Evolutionary conservation across 2,113 vertebrate genomes (phyloP).

Genomic region (Brevimyrus niger): DNA sequence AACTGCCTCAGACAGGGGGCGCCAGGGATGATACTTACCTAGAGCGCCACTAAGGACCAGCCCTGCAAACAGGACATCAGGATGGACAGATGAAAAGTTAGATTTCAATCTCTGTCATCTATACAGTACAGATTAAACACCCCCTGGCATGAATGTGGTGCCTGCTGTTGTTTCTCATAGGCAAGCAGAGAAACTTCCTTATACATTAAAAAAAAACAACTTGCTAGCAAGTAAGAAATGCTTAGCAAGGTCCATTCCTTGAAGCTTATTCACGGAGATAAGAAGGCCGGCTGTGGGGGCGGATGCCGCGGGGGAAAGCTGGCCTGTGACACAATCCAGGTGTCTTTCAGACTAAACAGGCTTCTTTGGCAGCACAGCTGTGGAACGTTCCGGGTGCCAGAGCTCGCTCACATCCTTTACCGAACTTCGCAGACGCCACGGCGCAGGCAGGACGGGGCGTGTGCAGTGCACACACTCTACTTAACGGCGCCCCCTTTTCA

Average conservation of each 20-base stretch:
- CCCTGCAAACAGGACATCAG: neutral
- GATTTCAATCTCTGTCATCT: neutral
- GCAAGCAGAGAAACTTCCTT: neutral
- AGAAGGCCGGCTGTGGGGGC: neutral
- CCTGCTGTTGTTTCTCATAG: neutral
- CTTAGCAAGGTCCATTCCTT: neutral
- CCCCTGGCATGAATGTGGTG: neutral
- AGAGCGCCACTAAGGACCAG: neutral
- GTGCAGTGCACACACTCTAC: neutral
- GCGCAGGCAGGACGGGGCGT: neutral
- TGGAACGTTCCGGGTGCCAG: neutral
- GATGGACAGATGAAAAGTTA: neutral
- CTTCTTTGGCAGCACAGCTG: neutral
- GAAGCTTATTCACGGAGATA: neutral
- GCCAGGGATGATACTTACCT: no score
- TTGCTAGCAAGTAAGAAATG: neutral
- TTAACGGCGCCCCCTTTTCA: neutral
- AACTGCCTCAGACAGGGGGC: neutral
- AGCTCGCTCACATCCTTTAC: neutral
- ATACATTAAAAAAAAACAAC: neutral
- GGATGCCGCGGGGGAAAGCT: conserved; percentile 12
- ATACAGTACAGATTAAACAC: neutral
- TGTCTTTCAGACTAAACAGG: conserved; percentile 7
- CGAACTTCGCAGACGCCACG: neutral
- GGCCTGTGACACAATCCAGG: conserved; percentile 31